A percentile compares a stretch with the other conserved stretches of the same genome.
Conservation (phyloP, 1,140 invertebrate species). For the Augochlora pura region DNA sequence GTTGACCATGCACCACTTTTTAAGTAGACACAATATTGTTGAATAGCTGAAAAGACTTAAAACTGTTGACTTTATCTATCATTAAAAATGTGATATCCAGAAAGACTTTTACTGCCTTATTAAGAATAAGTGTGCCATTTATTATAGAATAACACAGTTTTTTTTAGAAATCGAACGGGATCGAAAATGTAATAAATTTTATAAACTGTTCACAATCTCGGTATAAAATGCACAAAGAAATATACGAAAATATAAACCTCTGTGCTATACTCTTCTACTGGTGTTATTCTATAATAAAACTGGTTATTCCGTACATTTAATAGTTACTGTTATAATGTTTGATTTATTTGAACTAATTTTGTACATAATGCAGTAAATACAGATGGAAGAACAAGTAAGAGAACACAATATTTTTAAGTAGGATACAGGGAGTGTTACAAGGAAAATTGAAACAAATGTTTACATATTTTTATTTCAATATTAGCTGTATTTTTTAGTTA, state of each 20-base stretch:
- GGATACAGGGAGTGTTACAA: not conserved
- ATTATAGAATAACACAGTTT: constrained; percentile 59
- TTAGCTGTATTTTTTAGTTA: not conserved
- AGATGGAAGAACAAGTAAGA: constrained; percentile 44
- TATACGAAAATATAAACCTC: not conserved
- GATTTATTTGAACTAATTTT: constrained; percentile 59
- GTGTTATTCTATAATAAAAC: constrained; percentile 64
- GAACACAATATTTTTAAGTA: not conserved
- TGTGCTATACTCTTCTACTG: constrained; percentile 1
- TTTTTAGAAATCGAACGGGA: not conserved
- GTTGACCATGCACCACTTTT: constrained; percentile 27
- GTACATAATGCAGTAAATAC: constrained; percentile 60
- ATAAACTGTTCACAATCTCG: not conserved
- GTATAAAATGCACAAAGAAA: not conserved
- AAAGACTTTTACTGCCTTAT: constrained; percentile 49
- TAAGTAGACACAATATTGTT: constrained; percentile 40
- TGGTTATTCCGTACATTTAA: constrained; percentile 40
- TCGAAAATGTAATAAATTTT: not conserved
- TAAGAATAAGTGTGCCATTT: constrained; percentile 28
- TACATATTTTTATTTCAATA: not conserved
- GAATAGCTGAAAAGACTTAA: constrained; percentile 44
- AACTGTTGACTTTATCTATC: constrained; percentile 40
- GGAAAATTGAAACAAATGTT: not conserved
- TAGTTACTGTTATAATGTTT: constrained; percentile 48
- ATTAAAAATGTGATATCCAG: constrained; percentile 56